A percentile compares a stretch with the other conserved stretches of the same genome.
Evolutionary conservation across 2,797 vertebrate genomes (phyloP).

Genomic region (Chromobotia macracanthus): DNA sequence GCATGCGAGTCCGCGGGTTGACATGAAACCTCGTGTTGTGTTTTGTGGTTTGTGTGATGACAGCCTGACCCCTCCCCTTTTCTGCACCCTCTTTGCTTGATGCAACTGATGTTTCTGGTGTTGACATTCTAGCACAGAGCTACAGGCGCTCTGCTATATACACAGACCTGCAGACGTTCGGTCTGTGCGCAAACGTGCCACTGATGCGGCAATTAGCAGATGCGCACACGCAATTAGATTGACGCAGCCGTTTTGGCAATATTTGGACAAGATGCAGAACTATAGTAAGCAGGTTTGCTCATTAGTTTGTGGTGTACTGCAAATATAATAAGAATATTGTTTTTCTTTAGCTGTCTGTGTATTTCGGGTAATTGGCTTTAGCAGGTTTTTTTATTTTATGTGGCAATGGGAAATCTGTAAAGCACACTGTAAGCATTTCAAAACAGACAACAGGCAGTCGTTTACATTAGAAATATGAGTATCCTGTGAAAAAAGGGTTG

Average conservation of each 20-base stretch:
- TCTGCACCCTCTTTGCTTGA: slow-evolving; percentile 68
- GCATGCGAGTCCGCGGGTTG: slow-evolving; percentile 53
- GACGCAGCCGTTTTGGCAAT: neutral
- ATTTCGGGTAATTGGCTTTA: neutral
- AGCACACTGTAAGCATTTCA: neutral
- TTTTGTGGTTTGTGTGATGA: slow-evolving; percentile 64
- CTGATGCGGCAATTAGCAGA: slow-evolving; percentile 43
- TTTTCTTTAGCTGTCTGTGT: neutral
- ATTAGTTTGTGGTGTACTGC: neutral
- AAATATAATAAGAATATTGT: neutral
- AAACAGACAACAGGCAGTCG: neutral
- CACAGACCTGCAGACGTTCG: slow-evolving; percentile 2
- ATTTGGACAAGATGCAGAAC: slow-evolving; percentile 19
- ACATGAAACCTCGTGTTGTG: slow-evolving; percentile 67
- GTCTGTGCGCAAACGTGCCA: neutral
- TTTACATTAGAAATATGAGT: neutral
- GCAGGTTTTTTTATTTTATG: neutral
- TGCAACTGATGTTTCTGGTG: slow-evolving; percentile 72
- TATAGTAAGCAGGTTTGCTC: neutral
- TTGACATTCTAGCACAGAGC: slow-evolving; percentile 63
- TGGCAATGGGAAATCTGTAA: neutral
- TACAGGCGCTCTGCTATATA: slow-evolving; percentile 27
- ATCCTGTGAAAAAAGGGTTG: neutral
- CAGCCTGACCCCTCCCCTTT: slow-evolving; percentile 70
- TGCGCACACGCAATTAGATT: neutral